Base-by-base conservation (phyloP, 1,140 invertebrate species). In the Hylaeus volcanicus region DNA sequence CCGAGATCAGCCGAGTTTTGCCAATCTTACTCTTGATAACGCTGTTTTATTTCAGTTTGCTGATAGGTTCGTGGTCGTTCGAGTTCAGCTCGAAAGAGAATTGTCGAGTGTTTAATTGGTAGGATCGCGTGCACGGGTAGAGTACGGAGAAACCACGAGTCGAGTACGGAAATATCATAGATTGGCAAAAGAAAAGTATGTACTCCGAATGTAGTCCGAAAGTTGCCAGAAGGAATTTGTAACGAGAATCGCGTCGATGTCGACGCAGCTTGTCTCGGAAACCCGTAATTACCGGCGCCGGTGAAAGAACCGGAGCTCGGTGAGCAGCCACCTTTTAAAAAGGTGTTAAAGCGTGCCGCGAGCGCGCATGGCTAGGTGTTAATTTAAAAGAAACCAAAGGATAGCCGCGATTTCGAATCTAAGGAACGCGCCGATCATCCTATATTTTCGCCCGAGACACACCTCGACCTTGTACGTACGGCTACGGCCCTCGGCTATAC, bases 301-400 rank as follows among this genome's bases (percentile, higher is more conserved):
- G 58, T 83, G 55, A 63, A 75, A 66, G 69, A 73, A 60, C 15
- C 73, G 66, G 39, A 61, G 51, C 65, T 60, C 74, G 61, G 39
- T 74, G 78, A 65, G 74, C 61, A 85, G 86, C 74, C 80, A 78
- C 75, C 71, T 72, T 86, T 88, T 89, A 90, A 91, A 90, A 90
- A 91, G 90, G 89, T 90, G 90, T 90, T 91, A 91, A 91, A 90
- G 89, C 86, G 86, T 90, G 89, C 90, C 88, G 87, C 86, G 81
- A 79, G 87, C 89, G 66, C 58, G 51, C 53, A 56, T 66, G 78
- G 80, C 74, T 89, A 90, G 89, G 89, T 88, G 89, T 90, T 91
- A 91, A 91, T 90, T 91, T 90, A 91, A 91, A 91, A 90, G 89
- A 91, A 90, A 91, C 89, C 86, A 79, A 68, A 77, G 83, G 83